These are phyloP conservation scores for Amblyopsis hoosieri DNA, from an alignment of 2,797 vertebrate species.

Conservation along the genomic window DNA sequence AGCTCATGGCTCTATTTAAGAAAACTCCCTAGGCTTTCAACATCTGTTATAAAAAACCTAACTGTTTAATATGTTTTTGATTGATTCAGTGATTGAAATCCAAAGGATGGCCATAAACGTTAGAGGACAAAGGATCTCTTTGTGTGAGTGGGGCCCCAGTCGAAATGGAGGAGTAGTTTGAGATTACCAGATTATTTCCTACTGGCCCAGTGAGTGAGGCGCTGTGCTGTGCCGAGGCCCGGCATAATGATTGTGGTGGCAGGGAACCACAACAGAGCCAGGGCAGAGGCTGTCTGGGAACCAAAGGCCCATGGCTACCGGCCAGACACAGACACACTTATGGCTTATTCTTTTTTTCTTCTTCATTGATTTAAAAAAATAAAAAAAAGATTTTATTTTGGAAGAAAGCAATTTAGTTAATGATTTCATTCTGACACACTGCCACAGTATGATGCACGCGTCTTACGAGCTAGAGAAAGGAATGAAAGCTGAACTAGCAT, in stretches of 20 bases:
- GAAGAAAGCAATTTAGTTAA: slow-evolving; percentile 81
- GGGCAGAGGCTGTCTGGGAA: slow-evolving; percentile 74
- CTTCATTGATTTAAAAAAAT: background rate
- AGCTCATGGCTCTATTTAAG: background rate
- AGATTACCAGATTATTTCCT: slow-evolving; percentile 82
- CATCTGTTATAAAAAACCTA: slow-evolving; percentile 49
- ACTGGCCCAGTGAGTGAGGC: slow-evolving; percentile 60
- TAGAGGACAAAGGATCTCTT: slow-evolving; percentile 69
- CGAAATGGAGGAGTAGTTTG: slow-evolving; percentile 73
- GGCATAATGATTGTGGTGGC: slow-evolving; percentile 78
- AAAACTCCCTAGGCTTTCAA: slow-evolving; percentile 31
- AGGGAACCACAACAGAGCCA: slow-evolving; percentile 82
- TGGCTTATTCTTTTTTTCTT: slow-evolving; percentile 44
- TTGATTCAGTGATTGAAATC: slow-evolving; percentile 68
- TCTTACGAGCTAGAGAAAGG: slow-evolving; percentile 51
- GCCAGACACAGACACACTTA: slow-evolving; percentile 73
- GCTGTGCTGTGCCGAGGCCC: slow-evolving; percentile 64
- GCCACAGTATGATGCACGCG: slow-evolving; percentile 65
- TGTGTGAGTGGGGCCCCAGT: slow-evolving; percentile 61
- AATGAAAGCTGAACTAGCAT: slow-evolving; percentile 39
- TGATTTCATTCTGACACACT: slow-evolving; percentile 79
- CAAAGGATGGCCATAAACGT: slow-evolving; percentile 52
- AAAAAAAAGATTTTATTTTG: slow-evolving; percentile 35
- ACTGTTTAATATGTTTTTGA: slow-evolving; percentile 72
- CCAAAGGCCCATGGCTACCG: slow-evolving; percentile 68